These are phyloP conservation scores for Xiphophorus hellerii DNA, from an alignment of 2,113 vertebrate genomes.

Conservation along the genomic window DNA sequence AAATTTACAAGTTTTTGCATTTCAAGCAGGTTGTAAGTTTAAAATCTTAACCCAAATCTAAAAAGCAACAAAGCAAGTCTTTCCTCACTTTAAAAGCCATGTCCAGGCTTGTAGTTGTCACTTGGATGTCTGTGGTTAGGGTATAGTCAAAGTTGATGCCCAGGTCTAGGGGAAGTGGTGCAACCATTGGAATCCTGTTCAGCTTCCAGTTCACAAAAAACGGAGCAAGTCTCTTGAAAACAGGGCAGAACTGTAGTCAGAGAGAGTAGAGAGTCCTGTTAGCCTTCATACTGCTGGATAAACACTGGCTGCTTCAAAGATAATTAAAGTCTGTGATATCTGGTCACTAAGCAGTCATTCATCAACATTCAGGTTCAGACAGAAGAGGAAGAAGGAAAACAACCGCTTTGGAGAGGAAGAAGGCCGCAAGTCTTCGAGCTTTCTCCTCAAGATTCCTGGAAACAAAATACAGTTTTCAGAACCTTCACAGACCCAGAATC, in stretches of 20 bases:
- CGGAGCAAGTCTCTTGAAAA: background rate
- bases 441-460: background rate
- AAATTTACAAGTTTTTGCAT: too few relatives aligned
- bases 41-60: too few relatives aligned
- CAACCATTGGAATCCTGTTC: background rate
- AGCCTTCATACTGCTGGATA: background rate
- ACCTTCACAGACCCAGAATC: background rate
- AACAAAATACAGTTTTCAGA: background rate
- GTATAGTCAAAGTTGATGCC: background rate
- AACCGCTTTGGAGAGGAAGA: background rate
- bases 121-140: background rate
- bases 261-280: background rate
- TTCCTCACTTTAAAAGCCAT: background rate
- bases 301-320: background rate
- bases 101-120: background rate
- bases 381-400: background rate
- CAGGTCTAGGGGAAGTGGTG: background rate
- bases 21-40: too few relatives aligned
- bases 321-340: background rate
- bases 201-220: background rate
- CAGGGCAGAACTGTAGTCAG: background rate
- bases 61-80: background rate
- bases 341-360: background rate
- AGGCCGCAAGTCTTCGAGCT: background rate
- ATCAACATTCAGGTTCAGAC: background rate